Evolutionary conservation across 2,113 vertebrate species (phyloP).

Genomic region (Tupaia chinensis): DNA sequence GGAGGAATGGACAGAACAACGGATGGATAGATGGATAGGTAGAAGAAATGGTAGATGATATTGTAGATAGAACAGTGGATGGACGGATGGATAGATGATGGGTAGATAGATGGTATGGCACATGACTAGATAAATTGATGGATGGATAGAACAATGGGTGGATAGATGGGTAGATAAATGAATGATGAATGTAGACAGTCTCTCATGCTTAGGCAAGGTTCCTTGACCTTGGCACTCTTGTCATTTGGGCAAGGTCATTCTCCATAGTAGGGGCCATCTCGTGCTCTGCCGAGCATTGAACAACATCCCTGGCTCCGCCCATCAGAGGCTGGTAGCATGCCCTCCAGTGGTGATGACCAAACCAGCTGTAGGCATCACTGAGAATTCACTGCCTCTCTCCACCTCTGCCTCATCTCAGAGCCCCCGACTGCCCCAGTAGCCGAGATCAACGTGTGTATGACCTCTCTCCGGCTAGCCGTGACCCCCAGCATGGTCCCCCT

Average conservation of each 20-base stretch:
- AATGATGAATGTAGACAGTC: not conserved
- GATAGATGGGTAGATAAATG: no score
- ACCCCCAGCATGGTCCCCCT: slow-evolving; percentile 91
- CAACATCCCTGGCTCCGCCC: no score
- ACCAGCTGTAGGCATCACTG: not conserved
- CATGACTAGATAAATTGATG: not conserved
- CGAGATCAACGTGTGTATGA: slow-evolving; percentile 90
- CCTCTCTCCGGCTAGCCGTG: slow-evolving; percentile 88
- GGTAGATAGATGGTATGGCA: accelerated
- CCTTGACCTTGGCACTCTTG: not conserved
- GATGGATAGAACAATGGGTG: no score
- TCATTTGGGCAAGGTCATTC: not conserved
- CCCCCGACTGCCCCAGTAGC: slow-evolving; percentile 80
- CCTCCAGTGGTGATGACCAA: not conserved
- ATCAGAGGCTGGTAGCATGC: not conserved
- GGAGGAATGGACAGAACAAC: no score
- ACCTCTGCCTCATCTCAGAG: not conserved
- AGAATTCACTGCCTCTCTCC: not conserved
- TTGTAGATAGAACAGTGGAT: no score
- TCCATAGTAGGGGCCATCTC: not conserved
- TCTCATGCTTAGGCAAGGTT: not conserved
- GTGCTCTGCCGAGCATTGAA: not conserved
- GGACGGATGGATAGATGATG: not conserved
- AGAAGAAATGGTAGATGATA: no score
- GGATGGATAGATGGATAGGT: not conserved